phyloP scores from a whole-genome alignment of 2,797 vertebrate genomes.

The Acanthornis magna region DNA sequence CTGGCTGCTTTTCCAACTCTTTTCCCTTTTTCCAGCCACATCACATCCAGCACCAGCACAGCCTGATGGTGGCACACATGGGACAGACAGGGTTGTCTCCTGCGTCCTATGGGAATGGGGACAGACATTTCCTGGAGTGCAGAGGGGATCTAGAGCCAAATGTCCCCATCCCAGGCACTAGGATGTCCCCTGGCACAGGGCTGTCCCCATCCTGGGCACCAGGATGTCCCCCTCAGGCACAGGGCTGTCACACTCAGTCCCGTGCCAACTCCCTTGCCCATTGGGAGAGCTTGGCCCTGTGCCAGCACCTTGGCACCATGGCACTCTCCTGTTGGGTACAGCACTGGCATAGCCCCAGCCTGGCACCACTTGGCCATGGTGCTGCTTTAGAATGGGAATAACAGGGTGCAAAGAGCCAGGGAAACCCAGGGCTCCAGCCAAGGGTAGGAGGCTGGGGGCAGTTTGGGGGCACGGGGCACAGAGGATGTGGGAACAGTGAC shows the following conservation, averaged over 20 bases:
- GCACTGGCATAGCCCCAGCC: neutral
- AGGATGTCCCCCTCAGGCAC: neutral
- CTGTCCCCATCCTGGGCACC: neutral
- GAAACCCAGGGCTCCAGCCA: neutral
- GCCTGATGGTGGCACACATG: neutral
- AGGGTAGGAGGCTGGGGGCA: neutral
- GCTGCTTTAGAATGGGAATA: neutral
- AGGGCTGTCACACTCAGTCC: neutral
- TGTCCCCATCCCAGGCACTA: neutral
- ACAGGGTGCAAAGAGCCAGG: neutral
- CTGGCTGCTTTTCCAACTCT: neutral
- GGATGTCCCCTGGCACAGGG: neutral
- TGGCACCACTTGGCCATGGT: rapidly evolving
- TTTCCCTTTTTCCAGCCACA: neutral
- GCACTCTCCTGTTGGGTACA: rapidly evolving
- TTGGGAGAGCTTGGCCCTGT: neutral
- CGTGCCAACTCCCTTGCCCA: neutral
- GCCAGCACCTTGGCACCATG: neutral
- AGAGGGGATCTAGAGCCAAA: neutral
- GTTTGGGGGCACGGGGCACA: neutral
- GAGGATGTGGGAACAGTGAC: too few relatives aligned
- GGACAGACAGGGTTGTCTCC: neutral
- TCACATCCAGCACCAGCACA: neutral
- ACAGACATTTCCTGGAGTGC: neutral
- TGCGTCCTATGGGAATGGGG: neutral